These are phyloP conservation scores for Haemorhous mexicanus DNA, from an alignment of 2,113 vertebrate genomes.

Conservation along the genomic window DNA sequence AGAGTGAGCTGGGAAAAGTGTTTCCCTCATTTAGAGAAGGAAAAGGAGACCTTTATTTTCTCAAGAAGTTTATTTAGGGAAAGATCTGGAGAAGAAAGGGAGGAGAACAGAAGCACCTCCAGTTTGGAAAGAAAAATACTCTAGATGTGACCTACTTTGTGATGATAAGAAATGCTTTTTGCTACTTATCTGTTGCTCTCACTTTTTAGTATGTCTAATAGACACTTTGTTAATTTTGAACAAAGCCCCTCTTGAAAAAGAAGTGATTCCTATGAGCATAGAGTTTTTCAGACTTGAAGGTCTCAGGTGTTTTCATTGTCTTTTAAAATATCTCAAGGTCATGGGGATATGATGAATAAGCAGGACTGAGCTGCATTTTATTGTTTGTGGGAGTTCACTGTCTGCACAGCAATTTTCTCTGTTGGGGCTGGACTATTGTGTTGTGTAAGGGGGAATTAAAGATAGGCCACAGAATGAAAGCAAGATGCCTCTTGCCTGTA, in stretches of 20 bases:
- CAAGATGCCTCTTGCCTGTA: background rate
- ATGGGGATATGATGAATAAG: background rate
- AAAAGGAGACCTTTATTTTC: background rate
- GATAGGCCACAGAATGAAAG: background rate
- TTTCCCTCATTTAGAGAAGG: background rate
- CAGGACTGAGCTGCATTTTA: background rate
- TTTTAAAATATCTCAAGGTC: constrained; percentile 2
- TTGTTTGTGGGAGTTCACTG: background rate
- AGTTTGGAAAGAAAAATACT: background rate
- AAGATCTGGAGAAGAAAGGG: background rate
- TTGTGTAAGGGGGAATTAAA: background rate
- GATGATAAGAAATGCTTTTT: background rate
- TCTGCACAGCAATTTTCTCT: constrained; percentile 1
- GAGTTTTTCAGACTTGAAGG: background rate
- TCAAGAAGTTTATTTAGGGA: background rate
- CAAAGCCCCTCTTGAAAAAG: background rate
- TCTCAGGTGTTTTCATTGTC: constrained; percentile 20
- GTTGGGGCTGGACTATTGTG: background rate
- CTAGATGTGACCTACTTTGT: background rate
- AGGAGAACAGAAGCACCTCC: background rate
- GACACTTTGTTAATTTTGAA: background rate
- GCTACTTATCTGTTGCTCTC: background rate
- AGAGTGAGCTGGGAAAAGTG: background rate
- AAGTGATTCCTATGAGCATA: background rate
- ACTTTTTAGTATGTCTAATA: background rate